Conservation (phyloP, 2,888 invertebrate species). For the Cartodere bifasciata region DNA sequence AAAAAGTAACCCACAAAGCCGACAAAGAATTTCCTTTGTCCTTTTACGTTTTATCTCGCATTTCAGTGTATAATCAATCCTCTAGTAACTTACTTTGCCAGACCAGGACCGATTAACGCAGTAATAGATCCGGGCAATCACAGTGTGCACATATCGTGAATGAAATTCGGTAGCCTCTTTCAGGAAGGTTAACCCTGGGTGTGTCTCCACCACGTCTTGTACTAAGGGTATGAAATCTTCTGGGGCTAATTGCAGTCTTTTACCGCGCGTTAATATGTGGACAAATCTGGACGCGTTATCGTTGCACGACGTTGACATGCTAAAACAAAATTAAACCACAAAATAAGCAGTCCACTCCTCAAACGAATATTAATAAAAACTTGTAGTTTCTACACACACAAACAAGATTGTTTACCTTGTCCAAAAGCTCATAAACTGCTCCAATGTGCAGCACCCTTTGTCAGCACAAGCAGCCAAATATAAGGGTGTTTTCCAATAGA, state of each 20-base stretch:
- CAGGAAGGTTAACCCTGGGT: slow-evolving; percentile 93
- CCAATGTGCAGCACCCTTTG: slow-evolving; percentile 56
- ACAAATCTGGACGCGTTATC: slow-evolving; percentile 84
- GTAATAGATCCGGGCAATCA: slow-evolving; percentile 95
- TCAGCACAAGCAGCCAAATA: slow-evolving; percentile 76
- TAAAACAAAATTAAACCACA: slow-evolving; percentile 32
- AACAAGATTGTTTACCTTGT: slow-evolving; percentile 57
- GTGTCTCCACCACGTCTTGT: slow-evolving; percentile 96
- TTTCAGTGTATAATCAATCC: no score
- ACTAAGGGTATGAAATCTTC: slow-evolving; percentile 91
- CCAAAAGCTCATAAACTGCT: slow-evolving; percentile 84
- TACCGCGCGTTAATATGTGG: slow-evolving; percentile 67
- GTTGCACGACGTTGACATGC: slow-evolving; percentile 70
- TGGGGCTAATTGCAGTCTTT: slow-evolving; percentile 54
- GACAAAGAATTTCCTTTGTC: no score
- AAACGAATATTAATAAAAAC: neutral
- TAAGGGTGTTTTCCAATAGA: slow-evolving; percentile 96
- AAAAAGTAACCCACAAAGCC: no score
- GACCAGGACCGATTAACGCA: slow-evolving; percentile 89
- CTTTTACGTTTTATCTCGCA: no score
- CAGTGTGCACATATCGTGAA: slow-evolving; percentile 96
- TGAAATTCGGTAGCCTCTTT: slow-evolving; percentile 98
- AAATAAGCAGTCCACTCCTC: neutral
- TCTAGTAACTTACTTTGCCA: no score
- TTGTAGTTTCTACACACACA: no score